phyloP scores from a whole-genome alignment of 1,140 invertebrate genomes.

The Marisa cornuarietis region DNA sequence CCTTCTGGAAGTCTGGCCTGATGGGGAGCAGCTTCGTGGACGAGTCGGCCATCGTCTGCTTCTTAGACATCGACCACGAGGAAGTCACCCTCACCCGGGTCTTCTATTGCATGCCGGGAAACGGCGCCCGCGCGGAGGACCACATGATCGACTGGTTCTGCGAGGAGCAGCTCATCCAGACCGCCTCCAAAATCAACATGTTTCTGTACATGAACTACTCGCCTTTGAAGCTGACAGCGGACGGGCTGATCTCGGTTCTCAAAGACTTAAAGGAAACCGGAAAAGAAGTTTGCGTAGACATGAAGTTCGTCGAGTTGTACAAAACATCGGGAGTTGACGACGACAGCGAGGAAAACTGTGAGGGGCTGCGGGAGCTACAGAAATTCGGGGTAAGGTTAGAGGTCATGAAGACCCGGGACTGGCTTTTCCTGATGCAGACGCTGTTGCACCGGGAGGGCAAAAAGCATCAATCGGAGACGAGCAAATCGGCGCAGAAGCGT shows the following conservation, averaged over 20 bases:
- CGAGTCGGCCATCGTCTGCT: slow-evolving; percentile 17
- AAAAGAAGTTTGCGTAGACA: slow-evolving; percentile 4
- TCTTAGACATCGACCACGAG: slow-evolving; percentile 16
- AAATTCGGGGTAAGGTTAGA: slow-evolving; percentile 14
- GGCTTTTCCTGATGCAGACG: slow-evolving; percentile 18
- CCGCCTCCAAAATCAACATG: not conserved
- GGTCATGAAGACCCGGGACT: slow-evolving; percentile 16
- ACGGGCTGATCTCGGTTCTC: slow-evolving; percentile 10
- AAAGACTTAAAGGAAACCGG: slow-evolving; percentile 19
- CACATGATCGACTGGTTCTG: slow-evolving; percentile 20
- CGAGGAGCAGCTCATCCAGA: slow-evolving; percentile 19
- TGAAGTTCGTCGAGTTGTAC: slow-evolving; percentile 25
- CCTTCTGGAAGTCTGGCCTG: slow-evolving; percentile 16
- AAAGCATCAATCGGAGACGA: slow-evolving; percentile 13
- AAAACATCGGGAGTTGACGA: slow-evolving; percentile 4
- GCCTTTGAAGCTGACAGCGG: slow-evolving; percentile 11
- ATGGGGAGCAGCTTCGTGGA: not conserved
- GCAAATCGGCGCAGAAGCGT: not conserved
- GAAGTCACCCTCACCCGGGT: slow-evolving; percentile 15
- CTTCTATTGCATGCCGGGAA: slow-evolving; percentile 2
- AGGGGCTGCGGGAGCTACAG: slow-evolving; percentile 11
- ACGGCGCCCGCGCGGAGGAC: slow-evolving; percentile 15
- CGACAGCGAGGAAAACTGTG: slow-evolving; percentile 20
- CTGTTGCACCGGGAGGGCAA: slow-evolving; percentile 5
- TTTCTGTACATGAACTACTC: slow-evolving; percentile 23